A percentile compares a stretch with the other conserved stretches of the same genome.
Evolutionary conservation across 2,797 vertebrate species (phyloP).

Genomic region (Pseudomugil tenellus): DNA sequence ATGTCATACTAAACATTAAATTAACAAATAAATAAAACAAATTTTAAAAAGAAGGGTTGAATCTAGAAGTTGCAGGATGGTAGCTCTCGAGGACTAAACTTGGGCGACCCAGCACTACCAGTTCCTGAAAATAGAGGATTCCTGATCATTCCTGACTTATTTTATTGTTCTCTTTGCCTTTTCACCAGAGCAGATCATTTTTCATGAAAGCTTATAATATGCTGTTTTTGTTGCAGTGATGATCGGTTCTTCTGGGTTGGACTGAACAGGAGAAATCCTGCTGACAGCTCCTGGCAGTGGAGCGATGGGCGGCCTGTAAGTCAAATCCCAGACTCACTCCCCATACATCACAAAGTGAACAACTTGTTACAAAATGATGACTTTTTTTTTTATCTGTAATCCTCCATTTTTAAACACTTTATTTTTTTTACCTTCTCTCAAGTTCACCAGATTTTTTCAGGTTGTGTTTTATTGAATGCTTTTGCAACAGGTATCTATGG

Average conservation of each 20-base stretch:
- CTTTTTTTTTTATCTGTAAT: background rate
- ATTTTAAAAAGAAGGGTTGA: too few species aligned
- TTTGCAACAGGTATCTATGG: slow-evolving; percentile 86
- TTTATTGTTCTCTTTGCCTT: background rate
- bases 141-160: background rate
- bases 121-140: too few species aligned
- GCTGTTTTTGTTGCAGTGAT: slow-evolving; percentile 77
- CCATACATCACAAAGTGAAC: too few species aligned
- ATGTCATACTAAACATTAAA: too few species aligned
- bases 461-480: slow-evolving; percentile 19
- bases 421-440: background rate
- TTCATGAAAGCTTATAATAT: slow-evolving; percentile 20
- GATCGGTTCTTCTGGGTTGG: slow-evolving; percentile 94
- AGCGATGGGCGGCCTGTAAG: slow-evolving; percentile 91
- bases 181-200: background rate
- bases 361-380: too few species aligned
- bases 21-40: too few species aligned
- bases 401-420: background rate
- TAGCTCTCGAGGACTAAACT: too few species aligned
- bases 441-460: background rate
- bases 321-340: slow-evolving; percentile 29
- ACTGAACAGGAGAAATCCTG: slow-evolving; percentile 92
- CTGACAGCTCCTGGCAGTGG: slow-evolving; percentile 91
- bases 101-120: too few species aligned
- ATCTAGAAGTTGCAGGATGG: too few species aligned